Conservation (phyloP, 2,113 vertebrate genomes). For the Buteo buteo region DNA sequence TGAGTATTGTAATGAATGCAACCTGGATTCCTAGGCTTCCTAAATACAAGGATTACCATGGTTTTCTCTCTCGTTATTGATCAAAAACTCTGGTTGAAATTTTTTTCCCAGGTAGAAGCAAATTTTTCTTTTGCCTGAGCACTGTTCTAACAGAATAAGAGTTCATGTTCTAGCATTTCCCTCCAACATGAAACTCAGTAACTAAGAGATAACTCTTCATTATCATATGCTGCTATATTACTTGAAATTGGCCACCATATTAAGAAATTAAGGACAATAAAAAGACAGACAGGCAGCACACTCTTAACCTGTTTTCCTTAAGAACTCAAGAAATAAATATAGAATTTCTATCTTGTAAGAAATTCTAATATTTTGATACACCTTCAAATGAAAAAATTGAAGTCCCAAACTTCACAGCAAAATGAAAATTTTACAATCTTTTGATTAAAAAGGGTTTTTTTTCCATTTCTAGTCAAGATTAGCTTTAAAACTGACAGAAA, state of each 20-base stretch:
- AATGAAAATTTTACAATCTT: background rate
- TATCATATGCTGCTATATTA: background rate
- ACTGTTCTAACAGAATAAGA: background rate
- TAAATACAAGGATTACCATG: background rate
- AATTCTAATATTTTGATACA: background rate
- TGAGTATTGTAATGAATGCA: background rate
- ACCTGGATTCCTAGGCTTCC: background rate
- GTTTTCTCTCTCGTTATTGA: background rate
- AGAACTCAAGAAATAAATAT: background rate
- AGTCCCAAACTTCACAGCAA: background rate
- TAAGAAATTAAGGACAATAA: background rate
- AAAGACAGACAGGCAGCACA: background rate
- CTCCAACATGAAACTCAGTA: background rate
- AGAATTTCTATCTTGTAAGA: background rate
- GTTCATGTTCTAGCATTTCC: background rate
- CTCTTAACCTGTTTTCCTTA: background rate
- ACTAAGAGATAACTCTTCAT: background rate
- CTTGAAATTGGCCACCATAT: background rate
- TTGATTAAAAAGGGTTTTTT: background rate
- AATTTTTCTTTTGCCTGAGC: background rate
- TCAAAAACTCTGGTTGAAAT: rapidly evolving
- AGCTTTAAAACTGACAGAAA: background rate
- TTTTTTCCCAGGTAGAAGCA: background rate
- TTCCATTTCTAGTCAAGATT: background rate
- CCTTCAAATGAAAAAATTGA: background rate